phyloP scores from a whole-genome alignment of 2,797 vertebrate genomes.

The Squalus acanthias region DNA sequence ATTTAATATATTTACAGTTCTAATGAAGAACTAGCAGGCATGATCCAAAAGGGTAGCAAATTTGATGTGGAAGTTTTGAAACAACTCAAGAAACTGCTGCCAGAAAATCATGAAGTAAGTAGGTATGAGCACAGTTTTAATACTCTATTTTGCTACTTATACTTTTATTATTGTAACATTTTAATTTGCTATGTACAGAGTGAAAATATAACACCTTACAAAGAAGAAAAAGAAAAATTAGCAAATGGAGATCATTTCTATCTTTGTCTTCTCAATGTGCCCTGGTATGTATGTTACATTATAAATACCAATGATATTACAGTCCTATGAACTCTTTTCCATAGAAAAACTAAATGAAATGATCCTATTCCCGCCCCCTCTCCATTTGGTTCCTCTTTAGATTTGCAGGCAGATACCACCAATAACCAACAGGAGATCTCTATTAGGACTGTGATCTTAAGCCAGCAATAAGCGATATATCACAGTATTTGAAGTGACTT shows the following conservation, averaged over 20 bases:
- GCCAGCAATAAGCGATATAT: background rate
- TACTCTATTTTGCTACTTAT: background rate
- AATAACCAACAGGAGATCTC: background rate
- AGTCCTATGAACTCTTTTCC: too few relatives aligned
- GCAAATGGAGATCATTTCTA: constrained; percentile 85
- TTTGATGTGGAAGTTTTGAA: background rate
- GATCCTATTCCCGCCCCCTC: background rate
- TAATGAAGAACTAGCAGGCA: background rate
- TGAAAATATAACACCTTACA: constrained; percentile 82
- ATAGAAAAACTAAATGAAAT: background rate
- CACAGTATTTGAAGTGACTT: background rate
- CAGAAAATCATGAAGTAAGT: background rate
- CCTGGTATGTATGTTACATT: constrained; percentile 62
- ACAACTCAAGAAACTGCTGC: background rate
- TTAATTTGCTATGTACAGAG: constrained; percentile 56
- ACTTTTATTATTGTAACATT: background rate
- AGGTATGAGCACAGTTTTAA: background rate
- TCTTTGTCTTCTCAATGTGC: constrained; percentile 69
- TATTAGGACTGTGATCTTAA: background rate
- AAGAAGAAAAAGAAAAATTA: constrained; percentile 77
- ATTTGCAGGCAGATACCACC: background rate
- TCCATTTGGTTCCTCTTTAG: background rate
- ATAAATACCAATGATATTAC: background rate
- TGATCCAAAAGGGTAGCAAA: background rate
- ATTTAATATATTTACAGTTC: background rate